Base-by-base conservation (phyloP, 1,140 invertebrate species). In the Drosophila baimaii region DNA sequence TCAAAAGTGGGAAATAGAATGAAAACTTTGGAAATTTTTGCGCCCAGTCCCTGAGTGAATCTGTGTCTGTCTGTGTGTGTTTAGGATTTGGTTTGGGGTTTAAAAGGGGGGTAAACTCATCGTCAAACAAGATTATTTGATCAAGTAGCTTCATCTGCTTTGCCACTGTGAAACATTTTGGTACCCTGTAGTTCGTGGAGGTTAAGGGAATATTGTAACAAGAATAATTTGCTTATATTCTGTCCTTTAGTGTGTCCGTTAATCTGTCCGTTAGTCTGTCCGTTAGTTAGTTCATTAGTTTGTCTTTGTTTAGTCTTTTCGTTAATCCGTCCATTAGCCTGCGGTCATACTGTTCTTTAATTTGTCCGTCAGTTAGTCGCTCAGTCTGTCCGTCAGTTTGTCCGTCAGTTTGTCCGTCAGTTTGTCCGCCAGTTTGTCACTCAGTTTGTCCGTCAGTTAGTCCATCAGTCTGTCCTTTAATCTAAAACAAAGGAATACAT, bases 51-150 rank as follows among this genome's bases (percentile, higher is more conserved):
- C 31, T 73, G 55, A 56, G 72, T 58, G 66, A 46, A 47, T 29
- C 29, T 31, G 29, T 27, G 29, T 8, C n/a, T 49, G 46, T 49
- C 15, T 49, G 54, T 65, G 72, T 58, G 66, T 51, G 51, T 39
- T 43, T 58, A 31, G 44, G 65, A 51, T 43, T 52, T 57, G 66
- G 66, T 76, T 65, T 33, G 31, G 61, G 56, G 25, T 62, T 61
- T 27, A 51, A 33, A 57, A 44, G 21, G 51, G 64, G 70, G 79
- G 71, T 35, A 88, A 88, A 88, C 83, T 88, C 84, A 89, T 88
- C 83, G 83, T 88, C 83, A 89, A 88, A 88, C 84, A 88, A 88
- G 83, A 88, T 88, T 88, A 88, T 88, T 88, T 88, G 83, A 88
- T 88, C 83, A 88, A 89, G 80, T 70, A 82, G 82, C 79, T 75